A percentile compares a stretch with the other conserved stretches of the same genome.
phyloP scores from a whole-genome alignment of 2,797 vertebrate genomes.

The Rallus crepitans region DNA sequence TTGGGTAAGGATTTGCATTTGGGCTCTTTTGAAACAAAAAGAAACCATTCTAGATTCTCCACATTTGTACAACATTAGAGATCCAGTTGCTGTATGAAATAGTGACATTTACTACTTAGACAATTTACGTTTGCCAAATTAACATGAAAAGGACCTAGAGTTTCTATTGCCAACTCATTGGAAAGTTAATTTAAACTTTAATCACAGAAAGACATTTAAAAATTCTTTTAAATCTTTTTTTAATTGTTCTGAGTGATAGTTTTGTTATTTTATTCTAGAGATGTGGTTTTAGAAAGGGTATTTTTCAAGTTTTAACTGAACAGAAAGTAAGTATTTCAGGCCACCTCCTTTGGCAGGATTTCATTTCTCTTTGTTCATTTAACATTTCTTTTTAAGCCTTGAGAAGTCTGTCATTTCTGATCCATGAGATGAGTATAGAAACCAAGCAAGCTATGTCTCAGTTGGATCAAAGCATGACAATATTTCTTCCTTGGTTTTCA shows the following conservation, averaged over 20 bases:
- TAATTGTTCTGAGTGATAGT: background rate
- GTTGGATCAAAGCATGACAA: constrained; percentile 36
- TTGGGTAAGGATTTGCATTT: background rate
- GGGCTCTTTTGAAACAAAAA: constrained; percentile 14
- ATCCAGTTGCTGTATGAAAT: background rate
- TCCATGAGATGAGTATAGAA: constrained; percentile 30
- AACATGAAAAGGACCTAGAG: background rate
- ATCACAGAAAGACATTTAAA: background rate
- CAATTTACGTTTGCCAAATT: constrained; percentile 22
- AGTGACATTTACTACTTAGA: constrained; percentile 13
- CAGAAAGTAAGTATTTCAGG: constrained; percentile 16
- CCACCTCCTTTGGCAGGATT: constrained; percentile 28
- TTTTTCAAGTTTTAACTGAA: background rate
- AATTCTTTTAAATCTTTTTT: background rate
- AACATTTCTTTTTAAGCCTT: constrained; percentile 44
- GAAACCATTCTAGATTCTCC: background rate
- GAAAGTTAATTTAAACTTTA: background rate
- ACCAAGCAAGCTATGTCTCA: constrained; percentile 18
- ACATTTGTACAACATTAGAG: background rate
- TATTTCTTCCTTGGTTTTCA: background rate
- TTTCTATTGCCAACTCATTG: background rate
- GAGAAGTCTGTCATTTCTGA: constrained; percentile 40
- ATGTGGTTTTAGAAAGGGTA: background rate
- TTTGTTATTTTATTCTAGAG: constrained; percentile 3
- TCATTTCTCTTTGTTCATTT: constrained; percentile 53